Evolutionary conservation across 1,140 invertebrate genomes (phyloP), one percentile per base, ranked within the genome.

Genomic region (Asobara japonica): DNA sequence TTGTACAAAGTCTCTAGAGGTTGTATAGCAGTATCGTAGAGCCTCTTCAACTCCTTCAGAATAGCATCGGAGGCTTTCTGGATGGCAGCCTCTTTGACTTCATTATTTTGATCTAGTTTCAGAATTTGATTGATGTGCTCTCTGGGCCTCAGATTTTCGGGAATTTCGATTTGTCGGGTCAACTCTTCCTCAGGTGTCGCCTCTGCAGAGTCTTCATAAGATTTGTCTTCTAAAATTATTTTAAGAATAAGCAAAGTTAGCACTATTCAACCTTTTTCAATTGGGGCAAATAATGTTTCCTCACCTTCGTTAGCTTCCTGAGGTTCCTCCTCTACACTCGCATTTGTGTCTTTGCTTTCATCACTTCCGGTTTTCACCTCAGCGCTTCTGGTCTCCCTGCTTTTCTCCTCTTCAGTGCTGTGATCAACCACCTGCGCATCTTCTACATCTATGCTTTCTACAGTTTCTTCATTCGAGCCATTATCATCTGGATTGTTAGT

Each of bases 1-100:
- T 97, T 97, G 84, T 97, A 98, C 16, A 96, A 84, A 8, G 89
- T 91, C 89, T 98, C 97, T 78, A 98, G 87, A 7, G 96, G 96
- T 84, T 96, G 95, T 10, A 98, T 95, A 0, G 94, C 94, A 66
- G 90, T 92, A 81, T 96, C 95, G 77, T 98, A 97, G 18, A 97
- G 89, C 79, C 90, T 92, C 82, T 97, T 97, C 64, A 98, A 88
- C 72, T 97, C 95, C 73, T 93, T 92, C 4, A 97, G 89, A 20
- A 95, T 92, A 7, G 92, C 89, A 66, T 96, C 92, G 6, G 93
- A 92, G 27, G 92, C 90, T 87, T 91, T 94, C 38, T 93, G 90
- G 48, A 94, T 88, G 2, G 93, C 89, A 64, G 91, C 87, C 82
- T 96, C 93, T 29, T 89, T 89, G 74, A 92, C 90, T 74, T 91